These are phyloP conservation scores for Pseudochaenichthys georgianus DNA, from an alignment of 2,797 vertebrate genomes.

Conservation along the genomic window DNA sequence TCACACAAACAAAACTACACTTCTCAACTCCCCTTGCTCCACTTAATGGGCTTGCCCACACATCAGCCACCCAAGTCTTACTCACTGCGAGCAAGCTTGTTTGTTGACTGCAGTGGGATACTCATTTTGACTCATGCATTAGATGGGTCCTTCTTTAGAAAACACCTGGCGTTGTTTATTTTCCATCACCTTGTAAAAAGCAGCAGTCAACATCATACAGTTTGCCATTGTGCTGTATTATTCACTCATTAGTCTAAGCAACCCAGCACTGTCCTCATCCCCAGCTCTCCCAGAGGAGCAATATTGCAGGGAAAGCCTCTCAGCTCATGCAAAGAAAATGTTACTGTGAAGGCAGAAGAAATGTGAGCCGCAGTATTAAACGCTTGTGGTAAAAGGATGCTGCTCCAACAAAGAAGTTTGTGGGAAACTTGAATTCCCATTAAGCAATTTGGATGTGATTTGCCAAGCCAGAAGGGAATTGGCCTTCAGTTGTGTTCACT, in stretches of 20 bases:
- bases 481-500: slow-evolving; percentile 54
- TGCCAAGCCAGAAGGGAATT: slow-evolving; percentile 45
- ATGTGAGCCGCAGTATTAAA: slow-evolving; percentile 71
- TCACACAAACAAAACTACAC: slow-evolving; percentile 16
- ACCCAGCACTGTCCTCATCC: slow-evolving; percentile 44
- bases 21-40: slow-evolving; percentile 44
- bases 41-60: slow-evolving; percentile 50
- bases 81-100: slow-evolving; percentile 38
- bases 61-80: slow-evolving; percentile 34
- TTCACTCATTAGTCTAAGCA: slow-evolving; percentile 62
- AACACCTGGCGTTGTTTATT: slow-evolving; percentile 74
- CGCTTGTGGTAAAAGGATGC: slow-evolving; percentile 68
- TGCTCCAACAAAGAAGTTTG: slow-evolving; percentile 69
- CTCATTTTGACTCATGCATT: slow-evolving; percentile 61
- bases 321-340: slow-evolving; percentile 70
- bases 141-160: slow-evolving; percentile 38
- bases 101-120: slow-evolving; percentile 43
- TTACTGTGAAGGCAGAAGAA: slow-evolving; percentile 67
- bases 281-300: slow-evolving; percentile 48
- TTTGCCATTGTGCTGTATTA: slow-evolving; percentile 44
- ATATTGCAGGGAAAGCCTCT: slow-evolving; percentile 48
- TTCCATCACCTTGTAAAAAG: slow-evolving; percentile 66
- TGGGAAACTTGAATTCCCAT: slow-evolving; percentile 74
- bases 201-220: slow-evolving; percentile 27
- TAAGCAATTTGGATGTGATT: slow-evolving; percentile 67